Evolutionary conservation across 2,888 invertebrate genomes (phyloP), one percentile per base, ranked within the genome.

Genomic region (Melitaea athalia): DNA sequence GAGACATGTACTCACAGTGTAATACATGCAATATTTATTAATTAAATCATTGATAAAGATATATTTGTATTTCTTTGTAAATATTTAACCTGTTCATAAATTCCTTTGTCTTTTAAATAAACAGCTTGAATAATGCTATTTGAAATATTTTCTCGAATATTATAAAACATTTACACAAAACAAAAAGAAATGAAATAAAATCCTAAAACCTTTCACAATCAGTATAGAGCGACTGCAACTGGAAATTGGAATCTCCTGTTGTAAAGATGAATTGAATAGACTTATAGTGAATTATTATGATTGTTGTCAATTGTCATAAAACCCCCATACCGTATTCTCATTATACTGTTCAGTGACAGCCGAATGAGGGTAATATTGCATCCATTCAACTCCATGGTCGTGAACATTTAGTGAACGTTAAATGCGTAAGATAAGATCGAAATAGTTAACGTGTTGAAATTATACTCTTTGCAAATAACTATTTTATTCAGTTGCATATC

Each of bases 291-390:
- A 42, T 42, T 15, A 57, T 15, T 5, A 57, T 17, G 42, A 17
- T 42, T 57, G 38, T 42, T 42, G 57, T 57, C 57, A 42, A 42
- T 57, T 57, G 38, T 57, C 38, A 42, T 15, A 42, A 33, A 55
- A 15, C 55, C 55, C 55, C 38, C 49, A 57, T 62, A 67, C 17
- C 55, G 61, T 62, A 62, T 31, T 55, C 47, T 62, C 24, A 57
- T 67, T 62, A 49, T 62, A 55, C 60, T 67, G 55, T 67, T 67
- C 66, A 62, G 55, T 57, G 66, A 49, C 61, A 38, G 55, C 31
- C 49, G 61, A 67, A 67, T 42, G 61, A 67, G 66, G 66, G 55
- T 62, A 67, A 67, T 67, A 43, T 49, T 57, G 55, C 53, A 38
- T 33, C 33, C 53, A 66, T 61, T 66, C 60, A 33, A 43, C 43